These are phyloP conservation scores for Aplidium turbinatum DNA, from an alignment of 23 tunicate genomes.

Conservation along the genomic window DNA sequence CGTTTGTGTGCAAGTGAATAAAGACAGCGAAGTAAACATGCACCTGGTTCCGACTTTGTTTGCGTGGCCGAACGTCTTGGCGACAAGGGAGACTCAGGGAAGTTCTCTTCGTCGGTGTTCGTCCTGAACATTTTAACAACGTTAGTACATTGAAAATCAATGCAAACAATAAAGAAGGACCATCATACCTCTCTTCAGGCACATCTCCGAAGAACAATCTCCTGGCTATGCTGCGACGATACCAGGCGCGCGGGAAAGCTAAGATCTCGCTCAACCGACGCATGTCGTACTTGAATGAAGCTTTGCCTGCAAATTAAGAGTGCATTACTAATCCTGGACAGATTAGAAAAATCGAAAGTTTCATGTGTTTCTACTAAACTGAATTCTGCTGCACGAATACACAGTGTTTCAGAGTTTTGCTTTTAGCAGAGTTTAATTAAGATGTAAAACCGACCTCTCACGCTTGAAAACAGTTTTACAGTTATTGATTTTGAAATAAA, in stretches of 20 bases:
- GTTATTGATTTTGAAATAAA: too few species aligned
- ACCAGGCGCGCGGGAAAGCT: slow-evolving; percentile 95
- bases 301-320: slow-evolving; percentile 61
- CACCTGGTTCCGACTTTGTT: neutral
- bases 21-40: too few species aligned
- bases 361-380: too few species aligned
- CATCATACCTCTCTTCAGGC: slow-evolving; percentile 16
- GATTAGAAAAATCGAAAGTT: too few species aligned
- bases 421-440: too few species aligned
- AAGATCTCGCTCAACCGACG: slow-evolving; percentile 81
- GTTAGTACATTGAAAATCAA: too few species aligned
- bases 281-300: slow-evolving; percentile 95
- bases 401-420: too few species aligned
- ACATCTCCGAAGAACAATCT: slow-evolving; percentile 88
- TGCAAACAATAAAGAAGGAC: neutral
- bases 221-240: slow-evolving; percentile 85
- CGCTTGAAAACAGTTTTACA: too few species aligned
- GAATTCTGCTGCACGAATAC: too few species aligned
- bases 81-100: neutral
- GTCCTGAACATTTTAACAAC: neutral
- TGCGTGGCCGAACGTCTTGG: neutral
- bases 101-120: neutral
- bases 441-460: too few species aligned
- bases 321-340: too few species aligned
- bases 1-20: too few species aligned